Percentiles rank a stretch among this genome's conserved stretches.
These are phyloP conservation scores for Smutsia gigantea DNA, from an alignment of 2,797 vertebrate species.

Conservation along the genomic window DNA sequence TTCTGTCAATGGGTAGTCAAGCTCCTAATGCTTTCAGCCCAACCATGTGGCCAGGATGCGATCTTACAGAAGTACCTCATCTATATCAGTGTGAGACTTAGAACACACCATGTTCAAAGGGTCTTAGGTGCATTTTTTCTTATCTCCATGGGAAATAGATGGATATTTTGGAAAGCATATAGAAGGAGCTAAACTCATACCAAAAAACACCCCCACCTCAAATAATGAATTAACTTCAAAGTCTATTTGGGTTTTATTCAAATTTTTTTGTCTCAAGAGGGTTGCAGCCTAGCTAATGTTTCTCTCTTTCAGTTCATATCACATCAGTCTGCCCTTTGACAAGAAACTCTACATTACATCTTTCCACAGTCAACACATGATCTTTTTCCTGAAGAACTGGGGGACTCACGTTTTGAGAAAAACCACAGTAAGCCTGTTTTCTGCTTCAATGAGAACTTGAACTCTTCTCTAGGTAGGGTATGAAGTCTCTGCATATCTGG, in stretches of 20 bases:
- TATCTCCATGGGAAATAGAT: constrained; percentile 8
- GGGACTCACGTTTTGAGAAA: not conserved
- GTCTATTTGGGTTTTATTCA: not conserved
- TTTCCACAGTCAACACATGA: not conserved
- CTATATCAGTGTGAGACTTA: not conserved
- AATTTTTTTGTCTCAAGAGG: constrained; percentile 31
- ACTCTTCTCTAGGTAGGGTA: not conserved
- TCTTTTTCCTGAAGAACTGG: constrained; percentile 31
- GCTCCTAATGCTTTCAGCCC: not conserved
- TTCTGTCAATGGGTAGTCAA: not conserved
- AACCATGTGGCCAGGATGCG: not conserved
- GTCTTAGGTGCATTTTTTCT: not conserved
- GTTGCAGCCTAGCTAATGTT: constrained; percentile 35
- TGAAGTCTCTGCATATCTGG: not conserved
- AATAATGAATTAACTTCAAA: constrained; percentile 57
- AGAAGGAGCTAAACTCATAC: not conserved
- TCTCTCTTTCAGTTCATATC: constrained; percentile 19
- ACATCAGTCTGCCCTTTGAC: constrained; percentile 35
- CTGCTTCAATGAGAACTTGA: not conserved
- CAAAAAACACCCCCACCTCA: not conserved
- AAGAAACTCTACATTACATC: not conserved
- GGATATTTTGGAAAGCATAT: constrained; percentile 10
- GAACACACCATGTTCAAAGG: not conserved
- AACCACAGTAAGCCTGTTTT: not conserved
- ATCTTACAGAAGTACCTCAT: not conserved